These are phyloP conservation scores for Siniperca obscura DNA, from an alignment of 2,797 vertebrate species.

Conservation along the genomic window DNA sequence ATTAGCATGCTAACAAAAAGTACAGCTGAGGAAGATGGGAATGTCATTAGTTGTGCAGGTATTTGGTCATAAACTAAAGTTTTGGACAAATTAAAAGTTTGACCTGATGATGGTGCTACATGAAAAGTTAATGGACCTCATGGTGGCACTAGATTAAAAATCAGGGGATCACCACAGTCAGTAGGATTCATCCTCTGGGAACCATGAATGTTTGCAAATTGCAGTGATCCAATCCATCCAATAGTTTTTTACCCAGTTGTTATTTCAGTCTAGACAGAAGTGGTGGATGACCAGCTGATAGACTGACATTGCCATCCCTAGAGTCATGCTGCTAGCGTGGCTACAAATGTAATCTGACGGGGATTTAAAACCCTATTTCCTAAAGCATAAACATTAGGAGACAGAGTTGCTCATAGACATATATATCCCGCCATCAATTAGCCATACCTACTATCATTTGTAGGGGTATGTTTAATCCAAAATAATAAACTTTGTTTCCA, in stretches of 20 bases:
- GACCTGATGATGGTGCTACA: no score
- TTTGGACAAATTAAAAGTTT: no score
- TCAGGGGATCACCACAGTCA: no score
- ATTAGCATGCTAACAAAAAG: background rate
- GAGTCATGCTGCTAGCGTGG: no score
- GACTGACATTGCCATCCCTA: no score
- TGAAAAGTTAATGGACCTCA: background rate
- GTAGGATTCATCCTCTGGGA: no score
- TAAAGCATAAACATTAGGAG: background rate
- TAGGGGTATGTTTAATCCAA: background rate
- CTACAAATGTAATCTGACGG: background rate
- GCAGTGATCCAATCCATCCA: background rate
- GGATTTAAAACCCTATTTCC: background rate
- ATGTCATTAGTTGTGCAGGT: background rate
- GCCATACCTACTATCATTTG: background rate
- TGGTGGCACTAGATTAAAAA: no score
- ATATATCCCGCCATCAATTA: background rate
- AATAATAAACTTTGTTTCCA: constrained; percentile 28
- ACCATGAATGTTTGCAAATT: no score
- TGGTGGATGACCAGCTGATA: no score
- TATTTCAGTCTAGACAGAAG: background rate
- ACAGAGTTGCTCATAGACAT: no score
- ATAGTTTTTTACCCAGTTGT: no score
- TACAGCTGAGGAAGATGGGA: background rate
- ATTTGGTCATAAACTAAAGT: no score